Evolutionary conservation across 1,140 invertebrate species (phyloP).

Genomic region (Meteorus sp.): DNA sequence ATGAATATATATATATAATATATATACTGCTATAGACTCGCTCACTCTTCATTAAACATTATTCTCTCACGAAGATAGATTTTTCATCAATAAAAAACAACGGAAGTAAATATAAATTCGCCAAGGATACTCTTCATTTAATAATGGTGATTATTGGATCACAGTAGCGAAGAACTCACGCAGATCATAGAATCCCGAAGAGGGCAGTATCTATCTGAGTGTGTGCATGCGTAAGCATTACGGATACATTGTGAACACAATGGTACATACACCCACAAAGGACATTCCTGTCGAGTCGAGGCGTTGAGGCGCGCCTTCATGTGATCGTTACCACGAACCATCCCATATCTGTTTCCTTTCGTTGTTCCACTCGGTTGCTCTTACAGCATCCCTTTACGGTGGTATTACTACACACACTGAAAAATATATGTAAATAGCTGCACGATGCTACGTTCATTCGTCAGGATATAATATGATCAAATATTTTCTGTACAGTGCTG

Average conservation of each 20-base stretch:
- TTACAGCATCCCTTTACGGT: not conserved
- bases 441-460: too few relatives aligned
- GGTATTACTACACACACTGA: not conserved
- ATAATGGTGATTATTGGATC: too few relatives aligned
- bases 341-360: conserved; percentile 10
- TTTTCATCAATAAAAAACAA: too few relatives aligned
- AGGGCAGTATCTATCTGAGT: not conserved
- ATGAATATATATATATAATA: not conserved
- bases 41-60: too few relatives aligned
- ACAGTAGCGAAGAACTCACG: not conserved
- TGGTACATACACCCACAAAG: conserved; percentile 39
- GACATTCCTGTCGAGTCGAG: conserved; percentile 45
- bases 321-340: conserved; percentile 10
- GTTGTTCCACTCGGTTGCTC: not conserved
- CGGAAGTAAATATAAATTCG: too few relatives aligned
- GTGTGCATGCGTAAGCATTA: conserved; percentile 29
- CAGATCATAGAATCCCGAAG: not conserved
- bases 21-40: too few relatives aligned
- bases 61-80: too few relatives aligned
- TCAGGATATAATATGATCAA: too few relatives aligned
- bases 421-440: too few relatives aligned
- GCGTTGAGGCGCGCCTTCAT: conserved; percentile 39
- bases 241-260: conserved; percentile 30
- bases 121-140: too few relatives aligned
- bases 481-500: too few relatives aligned